These are phyloP conservation scores for Prorops nasuta DNA, from an alignment of 1,140 invertebrate species.

Conservation along the genomic window DNA sequence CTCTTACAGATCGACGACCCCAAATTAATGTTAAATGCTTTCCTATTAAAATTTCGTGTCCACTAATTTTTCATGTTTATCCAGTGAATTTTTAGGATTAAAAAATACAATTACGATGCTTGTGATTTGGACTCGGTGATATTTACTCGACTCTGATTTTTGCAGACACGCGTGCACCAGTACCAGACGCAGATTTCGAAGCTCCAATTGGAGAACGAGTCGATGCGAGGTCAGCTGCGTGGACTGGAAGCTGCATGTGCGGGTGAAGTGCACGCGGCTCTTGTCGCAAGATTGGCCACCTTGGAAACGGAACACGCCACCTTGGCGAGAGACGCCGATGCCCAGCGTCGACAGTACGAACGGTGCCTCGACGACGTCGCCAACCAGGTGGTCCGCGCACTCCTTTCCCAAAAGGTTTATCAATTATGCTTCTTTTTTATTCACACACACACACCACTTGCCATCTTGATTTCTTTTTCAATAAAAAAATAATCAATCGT, in stretches of 20 bases:
- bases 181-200: slow-evolving; percentile 70
- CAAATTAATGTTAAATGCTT: too few relatives aligned
- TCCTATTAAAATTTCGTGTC: too few relatives aligned
- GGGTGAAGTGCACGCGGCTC: slow-evolving; percentile 55
- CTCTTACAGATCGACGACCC: too few relatives aligned
- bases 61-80: slow-evolving; percentile 21
- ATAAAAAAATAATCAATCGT: background rate
- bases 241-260: slow-evolving; percentile 59
- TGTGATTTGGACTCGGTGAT: too few relatives aligned
- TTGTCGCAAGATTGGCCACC: slow-evolving; percentile 64
- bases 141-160: too few relatives aligned
- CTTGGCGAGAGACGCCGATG: slow-evolving; percentile 62
- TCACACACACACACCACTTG: slow-evolving; percentile 3
- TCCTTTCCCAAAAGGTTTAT: slow-evolving; percentile 79
- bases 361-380: slow-evolving; percentile 76
- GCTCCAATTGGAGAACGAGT: slow-evolving; percentile 73
- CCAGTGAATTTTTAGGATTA: too few relatives aligned
- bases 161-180: slow-evolving; percentile 71
- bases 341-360: slow-evolving; percentile 69
- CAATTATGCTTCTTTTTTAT: slow-evolving; percentile 23
- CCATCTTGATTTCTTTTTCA: background rate
- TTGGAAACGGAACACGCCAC: slow-evolving; percentile 64
- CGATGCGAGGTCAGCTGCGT: slow-evolving; percentile 66
- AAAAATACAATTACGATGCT: too few relatives aligned
- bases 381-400: slow-evolving; percentile 76